Evolutionary conservation across 2,797 vertebrate species (phyloP), one percentile per base, ranked within the genome.

Genomic region (Clarias pachynema): DNA sequence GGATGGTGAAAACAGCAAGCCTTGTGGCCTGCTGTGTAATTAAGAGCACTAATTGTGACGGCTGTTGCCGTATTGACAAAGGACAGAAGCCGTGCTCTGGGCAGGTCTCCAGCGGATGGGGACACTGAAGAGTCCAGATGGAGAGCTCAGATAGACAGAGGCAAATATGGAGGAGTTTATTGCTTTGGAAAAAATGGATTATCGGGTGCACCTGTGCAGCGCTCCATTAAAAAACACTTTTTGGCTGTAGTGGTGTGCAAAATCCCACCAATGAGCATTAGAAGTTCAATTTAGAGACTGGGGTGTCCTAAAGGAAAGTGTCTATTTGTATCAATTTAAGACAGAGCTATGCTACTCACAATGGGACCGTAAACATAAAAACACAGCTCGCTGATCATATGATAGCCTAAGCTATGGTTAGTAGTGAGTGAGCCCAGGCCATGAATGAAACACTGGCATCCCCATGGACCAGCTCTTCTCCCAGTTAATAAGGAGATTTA

Each of bases 21-120:
- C 79, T 66, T 29, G 34, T 65, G 60, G 73, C 56, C 83, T 84
- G 85, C 84, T 74, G 62, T 88, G 86, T 88, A 88, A 91, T 90
- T 91, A 91, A 87, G 63, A 81, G 73, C 79, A 81, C 75, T 91
- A 90, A 91, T 91, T 89, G 86, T 80, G 57, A 86, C 40, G 70
- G 85, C 86, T 88, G 84, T 89, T 87, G 85, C 86, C 44, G 29
- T 87, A 84, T 87, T 86, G 88, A 91, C 86, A 86, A 82, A 86
- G 83, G 75, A 87, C 69, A 86, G 80, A 85, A 85, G 85, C 69
- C 44, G 0, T 24, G 72, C 86, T 79, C 85, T 60, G 57, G 77
- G 83, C 74, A n/a, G n/a, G 37, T 87, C 86, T 49, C 86, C 31
- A 37, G 82, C 62, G 85, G 59, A 84, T 57, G 14, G 62, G 73